Evolutionary conservation across 2,888 invertebrate species (phyloP), one percentile per base, ranked within the genome.

Genomic region (Hetaerina titia): DNA sequence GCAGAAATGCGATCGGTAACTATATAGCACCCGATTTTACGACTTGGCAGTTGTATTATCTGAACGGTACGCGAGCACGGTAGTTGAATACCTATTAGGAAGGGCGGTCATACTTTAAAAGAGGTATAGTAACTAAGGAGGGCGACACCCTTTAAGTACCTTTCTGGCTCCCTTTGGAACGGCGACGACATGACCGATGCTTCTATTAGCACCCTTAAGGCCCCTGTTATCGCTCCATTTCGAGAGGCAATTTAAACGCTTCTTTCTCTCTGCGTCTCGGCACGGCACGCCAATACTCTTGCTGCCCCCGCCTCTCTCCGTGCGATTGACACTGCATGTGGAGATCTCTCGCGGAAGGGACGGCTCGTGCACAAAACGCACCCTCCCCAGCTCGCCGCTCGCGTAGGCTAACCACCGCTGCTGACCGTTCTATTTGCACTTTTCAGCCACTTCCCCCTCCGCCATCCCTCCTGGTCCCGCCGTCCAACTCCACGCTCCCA

Each of bases 401-500:
- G 89, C 89, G 89, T 60, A 74, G 92, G 81, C 31, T 92, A 92
- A 74, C 81, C 31, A 74, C 92, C 92, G 92, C 64, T 11, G 74
- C 92, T 92, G 74, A 92, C 92, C 92, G 92, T 92, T 92, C 92
- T 92, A 92, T 92, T 92, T 92, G 69, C 92, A 56, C 92, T 56
- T 60, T 25, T 31, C 25, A 1, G 6, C 81, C 81, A 69, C 69
- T n/a, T 69, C 8, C n/a, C n/a, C 69, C 69, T 22, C 60, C 9
- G 69, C 69, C 22, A n/a, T n/a, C 69, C n/a, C 9, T 6, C 81
- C 31, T 9, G 13, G 45, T 11, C n/a, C 13, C 81, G 5, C 60
- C 60, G 13, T 4, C 60, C 60, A 60, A 60, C 60, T 60, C 60
- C 60, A 45, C 45, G 45, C 45, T 89, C 90, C 58, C 90, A 58